Evolutionary conservation across 2,113 vertebrate species (phyloP).

Genomic region (Puma concolor): DNA sequence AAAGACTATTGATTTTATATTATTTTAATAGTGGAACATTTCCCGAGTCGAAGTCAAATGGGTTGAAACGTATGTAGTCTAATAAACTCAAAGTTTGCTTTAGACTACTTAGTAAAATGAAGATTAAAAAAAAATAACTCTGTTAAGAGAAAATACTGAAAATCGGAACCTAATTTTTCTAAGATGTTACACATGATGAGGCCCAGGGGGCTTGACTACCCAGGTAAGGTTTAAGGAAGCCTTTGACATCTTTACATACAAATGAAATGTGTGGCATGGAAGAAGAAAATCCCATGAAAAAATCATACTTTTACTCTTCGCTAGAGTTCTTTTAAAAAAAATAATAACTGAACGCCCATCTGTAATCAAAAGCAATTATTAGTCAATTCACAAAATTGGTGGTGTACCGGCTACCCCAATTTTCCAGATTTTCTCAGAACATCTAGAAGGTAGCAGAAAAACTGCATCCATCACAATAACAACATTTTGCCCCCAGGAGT

Average conservation of each 20-base stretch:
- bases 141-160: neutral
- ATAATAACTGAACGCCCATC: neutral
- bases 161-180: neutral
- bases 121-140: neutral
- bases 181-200: neutral
- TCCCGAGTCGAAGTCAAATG: slow-evolving; percentile 29
- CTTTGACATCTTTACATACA: neutral
- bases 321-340: neutral
- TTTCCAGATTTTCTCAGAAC: slow-evolving; percentile 36
- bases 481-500: slow-evolving; percentile 8
- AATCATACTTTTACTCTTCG: neutral
- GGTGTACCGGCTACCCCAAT: neutral
- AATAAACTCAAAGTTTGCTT: slow-evolving; percentile 32
- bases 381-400: slow-evolving; percentile 9
- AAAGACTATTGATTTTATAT: slow-evolving; percentile 27
- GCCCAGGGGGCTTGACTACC: neutral
- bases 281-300: neutral
- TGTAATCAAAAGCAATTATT: slow-evolving; percentile 40
- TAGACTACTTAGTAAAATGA: slow-evolving; percentile 39
- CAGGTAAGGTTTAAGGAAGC: neutral
- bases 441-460: neutral
- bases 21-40: slow-evolving; percentile 19
- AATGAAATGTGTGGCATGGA: neutral
- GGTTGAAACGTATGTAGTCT: slow-evolving; percentile 3
- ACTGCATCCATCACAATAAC: neutral